Conservation (phyloP, 2,797 vertebrate genomes). For the Molossus alvarezi region DNA sequence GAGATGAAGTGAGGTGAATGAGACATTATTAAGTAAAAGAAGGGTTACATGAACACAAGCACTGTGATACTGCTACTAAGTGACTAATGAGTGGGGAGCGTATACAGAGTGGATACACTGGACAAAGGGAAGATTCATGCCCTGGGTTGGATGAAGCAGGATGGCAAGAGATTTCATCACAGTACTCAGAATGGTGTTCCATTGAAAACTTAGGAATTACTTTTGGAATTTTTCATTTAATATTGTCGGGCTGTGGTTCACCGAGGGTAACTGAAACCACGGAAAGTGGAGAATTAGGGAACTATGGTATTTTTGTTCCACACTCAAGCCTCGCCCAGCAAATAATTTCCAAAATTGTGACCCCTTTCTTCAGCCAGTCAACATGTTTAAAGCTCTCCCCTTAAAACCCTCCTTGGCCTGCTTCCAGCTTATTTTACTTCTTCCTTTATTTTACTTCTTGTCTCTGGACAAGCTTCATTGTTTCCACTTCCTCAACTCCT, state of each 20-base stretch:
- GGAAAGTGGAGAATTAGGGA: background rate
- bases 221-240: background rate
- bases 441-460: background rate
- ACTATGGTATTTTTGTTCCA: background rate
- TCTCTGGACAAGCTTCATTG: background rate
- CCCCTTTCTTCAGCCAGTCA: background rate
- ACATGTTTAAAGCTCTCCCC: background rate
- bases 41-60: background rate
- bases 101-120: background rate
- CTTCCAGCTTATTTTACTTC: background rate
- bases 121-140: background rate
- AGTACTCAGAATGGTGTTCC: too few species aligned
- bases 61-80: background rate
- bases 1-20: background rate
- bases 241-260: background rate
- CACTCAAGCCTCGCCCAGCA: background rate
- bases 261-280: background rate
- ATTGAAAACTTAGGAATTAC: too few species aligned
- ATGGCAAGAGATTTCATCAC: background rate
- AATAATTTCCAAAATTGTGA: background rate
- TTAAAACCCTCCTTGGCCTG: background rate
- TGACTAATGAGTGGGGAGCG: background rate
- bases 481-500: background rate
- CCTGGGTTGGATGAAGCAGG: background rate
- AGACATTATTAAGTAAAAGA: background rate